phyloP scores from a whole-genome alignment of 2,888 invertebrate genomes.

The Copidosoma aretas region DNA sequence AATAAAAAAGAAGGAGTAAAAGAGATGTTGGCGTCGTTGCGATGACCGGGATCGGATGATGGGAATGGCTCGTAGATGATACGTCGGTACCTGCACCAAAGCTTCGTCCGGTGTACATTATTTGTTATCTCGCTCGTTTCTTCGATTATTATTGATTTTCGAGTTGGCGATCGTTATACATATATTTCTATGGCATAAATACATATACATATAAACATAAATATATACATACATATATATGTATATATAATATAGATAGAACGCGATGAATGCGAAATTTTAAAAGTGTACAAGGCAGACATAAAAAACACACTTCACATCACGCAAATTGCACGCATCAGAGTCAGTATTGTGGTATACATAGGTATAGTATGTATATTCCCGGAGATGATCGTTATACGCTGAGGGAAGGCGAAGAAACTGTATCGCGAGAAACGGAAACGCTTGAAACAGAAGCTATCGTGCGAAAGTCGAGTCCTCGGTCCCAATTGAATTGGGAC shows the following conservation, averaged over 20 bases:
- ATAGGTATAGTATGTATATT: neutral
- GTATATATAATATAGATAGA: constrained; percentile 3
- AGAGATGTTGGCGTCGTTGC: neutral
- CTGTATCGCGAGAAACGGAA: no score
- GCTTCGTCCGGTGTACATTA: constrained; percentile 34
- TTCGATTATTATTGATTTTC: constrained; percentile 10
- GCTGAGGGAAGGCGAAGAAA: constrained; percentile 31
- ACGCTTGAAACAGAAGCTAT: no score
- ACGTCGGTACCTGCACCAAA: constrained; percentile 34
- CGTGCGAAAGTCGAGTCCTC: no score
- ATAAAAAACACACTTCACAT: constrained; percentile 1
- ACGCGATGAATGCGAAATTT: neutral
- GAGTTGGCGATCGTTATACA: no score
- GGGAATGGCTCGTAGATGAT: no score
- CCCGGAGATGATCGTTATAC: constrained; percentile 37
- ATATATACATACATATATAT: no score
- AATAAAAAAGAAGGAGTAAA: no score
- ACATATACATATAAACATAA: no score
- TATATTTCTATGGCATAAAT: constrained; percentile 25
- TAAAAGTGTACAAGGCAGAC: no score
- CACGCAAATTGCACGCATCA: constrained; percentile 28
- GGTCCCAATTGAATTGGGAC: no score
- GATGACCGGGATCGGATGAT: neutral
- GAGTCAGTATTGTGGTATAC: constrained; percentile 13
- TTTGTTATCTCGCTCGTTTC: neutral